Conservation (phyloP, 2,113 vertebrate genomes). For the Aspidoscelis tigris region DNA sequence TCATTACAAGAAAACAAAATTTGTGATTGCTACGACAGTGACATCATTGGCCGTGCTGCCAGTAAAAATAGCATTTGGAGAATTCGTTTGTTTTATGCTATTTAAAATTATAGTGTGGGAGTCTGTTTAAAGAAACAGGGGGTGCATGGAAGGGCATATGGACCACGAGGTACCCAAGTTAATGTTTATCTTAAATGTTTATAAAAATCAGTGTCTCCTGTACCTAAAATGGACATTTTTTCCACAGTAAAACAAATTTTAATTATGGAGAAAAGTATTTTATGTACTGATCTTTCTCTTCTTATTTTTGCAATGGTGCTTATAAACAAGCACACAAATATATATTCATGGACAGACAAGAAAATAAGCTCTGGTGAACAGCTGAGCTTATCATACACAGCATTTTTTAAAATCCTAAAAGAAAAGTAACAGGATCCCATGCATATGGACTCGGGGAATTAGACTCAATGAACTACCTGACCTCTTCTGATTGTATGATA, state of each 20-base stretch:
- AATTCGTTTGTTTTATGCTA: constrained; percentile 70
- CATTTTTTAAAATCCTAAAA: neutral
- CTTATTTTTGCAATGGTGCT: constrained; percentile 30
- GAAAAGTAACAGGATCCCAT: neutral
- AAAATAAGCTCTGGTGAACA: fast-evolving
- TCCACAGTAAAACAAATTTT: constrained; percentile 49
- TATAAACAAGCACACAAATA: neutral
- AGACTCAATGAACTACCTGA: neutral
- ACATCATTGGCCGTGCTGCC: constrained; percentile 61
- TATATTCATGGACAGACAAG: neutral
- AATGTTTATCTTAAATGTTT: constrained; percentile 65
- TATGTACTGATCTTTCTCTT: constrained; percentile 42
- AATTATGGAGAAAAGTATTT: constrained; percentile 46
- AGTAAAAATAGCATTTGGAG: constrained; percentile 72
- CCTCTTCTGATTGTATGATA: no score
- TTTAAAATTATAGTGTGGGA: constrained; percentile 68
- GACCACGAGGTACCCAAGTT: constrained; percentile 46
- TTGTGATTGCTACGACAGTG: constrained; percentile 61
- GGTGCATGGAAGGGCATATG: constrained; percentile 19
- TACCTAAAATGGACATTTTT: constrained; percentile 66
- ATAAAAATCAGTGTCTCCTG: constrained; percentile 61
- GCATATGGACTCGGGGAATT: neutral
- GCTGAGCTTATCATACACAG: neutral
- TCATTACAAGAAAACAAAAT: constrained; percentile 69
- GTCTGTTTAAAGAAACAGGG: constrained; percentile 47